Base-by-base conservation (phyloP, 1,140 invertebrate species). In the Pachyrhynchus sulphureomaculatus region DNA sequence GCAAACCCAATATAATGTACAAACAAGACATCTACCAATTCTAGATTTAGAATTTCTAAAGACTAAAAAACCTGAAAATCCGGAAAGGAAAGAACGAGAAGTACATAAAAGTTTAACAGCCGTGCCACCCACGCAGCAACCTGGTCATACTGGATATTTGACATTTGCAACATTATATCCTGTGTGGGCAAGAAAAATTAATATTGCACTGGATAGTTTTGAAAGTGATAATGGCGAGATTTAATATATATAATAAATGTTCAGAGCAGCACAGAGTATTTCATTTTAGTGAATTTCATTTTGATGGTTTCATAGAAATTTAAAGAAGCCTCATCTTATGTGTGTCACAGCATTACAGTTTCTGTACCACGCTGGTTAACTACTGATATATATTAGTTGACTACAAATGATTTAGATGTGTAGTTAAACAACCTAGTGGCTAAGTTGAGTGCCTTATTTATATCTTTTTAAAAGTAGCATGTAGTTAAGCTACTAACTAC, bases 81-180 rank as follows among this genome's bases (percentile, higher is more conserved):
- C 79, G 73, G 69, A 81, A 74, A 69, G 78, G 72, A 75, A 73
- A 15, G 69, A 76, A 8, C 69, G 71, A 66, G 77, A 79, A 68
- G 77, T 82, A 48, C 72, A 78, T 62, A 84, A 82, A 72, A 85
- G 88, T 67, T 77, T 88, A 34, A 87, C 90, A 29, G 86, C 85
- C 0, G 76, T 86, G 4, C 85, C 89, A 62, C 85, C 88, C 20
- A 66, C 80, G 55, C 82, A 82, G 59, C 84, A 87, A 73, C 88
- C 93, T 9, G 95, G 95, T 0, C 95, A 98, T 78, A 97, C 95
- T 21, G 95, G 95, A 6, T 98, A 92, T 79, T 81, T 98, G 29
- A 97, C 95, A 18, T 92, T 96, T 76, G 94, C 93, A 4, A 90
- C 92, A 2, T 77, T 92, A 51, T 88, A 90, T 20, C 88, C 89